Evolutionary conservation across 2,888 invertebrate genomes (phyloP), one percentile per base, ranked within the genome.

Genomic region (Argynnis bischoffii): DNA sequence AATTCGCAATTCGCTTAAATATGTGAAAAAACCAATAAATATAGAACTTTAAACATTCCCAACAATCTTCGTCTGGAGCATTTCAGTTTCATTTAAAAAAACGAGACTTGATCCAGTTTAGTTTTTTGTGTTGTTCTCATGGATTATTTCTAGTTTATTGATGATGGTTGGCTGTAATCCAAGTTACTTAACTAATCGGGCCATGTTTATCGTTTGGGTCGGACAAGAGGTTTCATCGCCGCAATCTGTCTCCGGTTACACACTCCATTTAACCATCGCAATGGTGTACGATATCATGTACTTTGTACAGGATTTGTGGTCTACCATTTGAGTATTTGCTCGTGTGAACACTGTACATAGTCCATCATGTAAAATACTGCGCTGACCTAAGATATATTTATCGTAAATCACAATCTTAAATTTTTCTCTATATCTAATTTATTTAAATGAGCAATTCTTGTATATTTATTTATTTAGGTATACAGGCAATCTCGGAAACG

Each of bases 231-330:
- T 69, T 75, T 76, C 73, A 70, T 59, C 71, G 72, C 78, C 71
- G 73, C 78, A 75, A 79, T 79, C 76, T 79, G 79, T 80, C 77
- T 80, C 75, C 72, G 75, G 78, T 79, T 81, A 79, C 78, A 81
- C 78, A 77, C 75, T 76, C 76, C 76, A 78, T 77, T 80, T 79
- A 73, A 76, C 77, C 72, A 74, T 76, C 76, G 76, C 74, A 76
- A 78, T 76, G 74, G 75, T 74, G 70, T 74, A 74, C 69, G 69
- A 70, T 75, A 66, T 71, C 69, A 63, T 71, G 65, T 64, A 66
- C 66, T 66, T 67, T 67, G 68, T 70, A 60, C 66, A 53, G 26
- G 65, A 63, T 65, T 63, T 70, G 72, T 66, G 70, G 67, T 68
- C 50, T 72, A 64, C 60, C 64, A 61, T 64, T 57, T 35, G 53